A percentile compares a stretch with the other conserved stretches of the same genome.
These are phyloP conservation scores for Chydorus sphaericus DNA, from an alignment of 2,888 invertebrate species.

Conservation along the genomic window DNA sequence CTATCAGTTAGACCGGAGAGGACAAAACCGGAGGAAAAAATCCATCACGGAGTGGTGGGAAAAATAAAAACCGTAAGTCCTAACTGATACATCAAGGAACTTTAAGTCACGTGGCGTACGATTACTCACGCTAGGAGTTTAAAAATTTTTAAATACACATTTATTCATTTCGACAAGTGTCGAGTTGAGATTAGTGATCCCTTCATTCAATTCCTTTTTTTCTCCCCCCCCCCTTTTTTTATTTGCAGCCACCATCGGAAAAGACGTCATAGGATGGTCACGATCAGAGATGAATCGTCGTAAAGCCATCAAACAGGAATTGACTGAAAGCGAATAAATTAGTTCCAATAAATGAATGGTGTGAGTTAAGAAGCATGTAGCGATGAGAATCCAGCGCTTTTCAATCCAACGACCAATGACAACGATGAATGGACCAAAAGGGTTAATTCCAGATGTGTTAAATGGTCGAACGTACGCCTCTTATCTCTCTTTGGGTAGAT, in stretches of 20 bases:
- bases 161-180: neutral
- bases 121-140: too few relatives aligned
- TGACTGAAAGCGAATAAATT: neutral
- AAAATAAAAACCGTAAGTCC: too few relatives aligned
- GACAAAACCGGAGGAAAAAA: too few relatives aligned
- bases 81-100: too few relatives aligned
- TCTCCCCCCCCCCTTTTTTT: neutral
- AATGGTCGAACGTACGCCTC: neutral
- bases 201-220: neutral
- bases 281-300: neutral
- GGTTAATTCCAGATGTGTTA: neutral
- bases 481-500: slow-evolving; percentile 2
- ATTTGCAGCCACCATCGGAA: slow-evolving; percentile 17
- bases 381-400: neutral
- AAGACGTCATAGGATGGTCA: neutral
- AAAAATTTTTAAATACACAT: too few relatives aligned
- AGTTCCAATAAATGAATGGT: neutral
- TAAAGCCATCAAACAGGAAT: neutral
- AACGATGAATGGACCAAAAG: neutral
- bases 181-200: neutral
- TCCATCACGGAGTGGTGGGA: too few relatives aligned
- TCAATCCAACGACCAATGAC: neutral
- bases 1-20: slow-evolving; percentile 85
- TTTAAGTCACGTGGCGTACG: too few relatives aligned
- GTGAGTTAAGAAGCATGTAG: neutral